These are phyloP conservation scores for Drosophila pseudoobscura DNA, from an alignment of 1,140 invertebrate genomes.

Conservation along the genomic window DNA sequence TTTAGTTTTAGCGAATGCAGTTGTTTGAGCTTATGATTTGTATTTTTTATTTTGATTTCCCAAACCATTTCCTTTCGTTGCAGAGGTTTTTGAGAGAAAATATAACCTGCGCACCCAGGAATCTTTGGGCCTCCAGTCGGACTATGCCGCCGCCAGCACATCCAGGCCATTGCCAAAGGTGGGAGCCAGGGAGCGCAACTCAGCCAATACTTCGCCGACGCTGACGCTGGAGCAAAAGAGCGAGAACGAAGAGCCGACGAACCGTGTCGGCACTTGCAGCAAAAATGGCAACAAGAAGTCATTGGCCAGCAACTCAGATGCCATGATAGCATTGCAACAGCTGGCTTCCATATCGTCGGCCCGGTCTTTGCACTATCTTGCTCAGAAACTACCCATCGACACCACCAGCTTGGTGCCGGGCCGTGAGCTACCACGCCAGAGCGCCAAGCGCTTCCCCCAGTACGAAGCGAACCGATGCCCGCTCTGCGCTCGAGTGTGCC, in stretches of 20 bases:
- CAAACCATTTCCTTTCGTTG: slow-evolving; percentile 48
- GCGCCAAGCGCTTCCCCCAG: slow-evolving; percentile 55
- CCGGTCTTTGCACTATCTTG: slow-evolving; percentile 67
- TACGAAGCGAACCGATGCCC: slow-evolving; percentile 82
- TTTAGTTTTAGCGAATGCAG: slow-evolving; percentile 2
- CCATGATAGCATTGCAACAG: slow-evolving; percentile 75
- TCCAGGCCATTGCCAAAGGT: slow-evolving; percentile 25
- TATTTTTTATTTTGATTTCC: slow-evolving; percentile 68
- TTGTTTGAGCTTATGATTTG: slow-evolving; percentile 43
- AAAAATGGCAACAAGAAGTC: slow-evolving; percentile 43
- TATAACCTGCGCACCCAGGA: slow-evolving; percentile 58
- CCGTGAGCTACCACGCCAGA: slow-evolving; percentile 63
- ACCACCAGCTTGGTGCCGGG: slow-evolving; percentile 57
- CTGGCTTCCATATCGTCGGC: slow-evolving; percentile 78
- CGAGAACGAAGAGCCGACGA: slow-evolving; percentile 60
- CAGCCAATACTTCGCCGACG: neutral
- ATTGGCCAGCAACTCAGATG: slow-evolving; percentile 55
- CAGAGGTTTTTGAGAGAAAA: slow-evolving; percentile 41
- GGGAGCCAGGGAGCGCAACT: slow-evolving; percentile 4
- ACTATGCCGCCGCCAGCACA: slow-evolving; percentile 38
- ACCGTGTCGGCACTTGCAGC: slow-evolving; percentile 5
- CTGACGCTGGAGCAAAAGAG: slow-evolving; percentile 25
- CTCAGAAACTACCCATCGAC: slow-evolving; percentile 65
- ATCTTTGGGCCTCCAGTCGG: neutral
- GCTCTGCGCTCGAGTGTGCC: slow-evolving; percentile 72